Conservation (phyloP, 1,140 invertebrate species). For the Drosophila lini region DNA sequence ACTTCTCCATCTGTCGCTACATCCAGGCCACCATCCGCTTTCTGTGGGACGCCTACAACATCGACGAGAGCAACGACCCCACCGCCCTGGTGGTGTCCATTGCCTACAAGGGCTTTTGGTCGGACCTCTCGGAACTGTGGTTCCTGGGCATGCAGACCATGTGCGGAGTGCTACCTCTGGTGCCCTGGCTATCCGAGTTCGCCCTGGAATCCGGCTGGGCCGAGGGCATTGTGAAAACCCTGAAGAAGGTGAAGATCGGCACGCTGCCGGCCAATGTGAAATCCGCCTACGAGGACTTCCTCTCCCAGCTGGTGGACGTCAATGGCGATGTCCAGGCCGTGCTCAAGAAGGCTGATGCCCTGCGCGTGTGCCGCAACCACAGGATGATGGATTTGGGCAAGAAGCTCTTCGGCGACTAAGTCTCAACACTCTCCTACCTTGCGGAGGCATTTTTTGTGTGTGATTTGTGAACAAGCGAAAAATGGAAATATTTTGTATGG, state of each 20-base stretch:
- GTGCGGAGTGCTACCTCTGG: constrained; percentile 90
- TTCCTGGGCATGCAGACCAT: constrained; percentile 97
- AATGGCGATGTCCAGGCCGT: constrained; percentile 90
- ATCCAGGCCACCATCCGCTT: constrained; percentile 95
- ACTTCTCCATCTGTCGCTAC: constrained; percentile 94
- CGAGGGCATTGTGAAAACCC: constrained; percentile 92
- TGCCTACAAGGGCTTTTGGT: constrained; percentile 94
- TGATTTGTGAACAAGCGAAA: constrained; percentile 45
- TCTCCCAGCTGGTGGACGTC: constrained; percentile 93
- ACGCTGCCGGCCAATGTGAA: constrained; percentile 92
- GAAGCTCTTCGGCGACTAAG: constrained; percentile 92
- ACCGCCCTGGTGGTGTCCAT: constrained; percentile 92
- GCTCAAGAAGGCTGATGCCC: constrained; percentile 92
- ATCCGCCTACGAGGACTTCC: constrained; percentile 95
- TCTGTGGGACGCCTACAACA: constrained; percentile 95
- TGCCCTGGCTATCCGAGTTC: constrained; percentile 96
- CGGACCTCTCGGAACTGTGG: constrained; percentile 95
- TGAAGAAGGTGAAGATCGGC: constrained; percentile 92
- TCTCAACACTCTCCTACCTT: not conserved
- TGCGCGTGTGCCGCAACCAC: constrained; percentile 93
- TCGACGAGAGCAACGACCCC: constrained; percentile 93
- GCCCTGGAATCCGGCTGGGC: constrained; percentile 96
- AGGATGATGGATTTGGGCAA: constrained; percentile 95
- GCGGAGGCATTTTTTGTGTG: constrained; percentile 50
- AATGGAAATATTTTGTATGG: constrained; percentile 69